Base-by-base conservation (phyloP, 2,797 vertebrate genomes). In the Parauchenoglanis punctatus region DNA sequence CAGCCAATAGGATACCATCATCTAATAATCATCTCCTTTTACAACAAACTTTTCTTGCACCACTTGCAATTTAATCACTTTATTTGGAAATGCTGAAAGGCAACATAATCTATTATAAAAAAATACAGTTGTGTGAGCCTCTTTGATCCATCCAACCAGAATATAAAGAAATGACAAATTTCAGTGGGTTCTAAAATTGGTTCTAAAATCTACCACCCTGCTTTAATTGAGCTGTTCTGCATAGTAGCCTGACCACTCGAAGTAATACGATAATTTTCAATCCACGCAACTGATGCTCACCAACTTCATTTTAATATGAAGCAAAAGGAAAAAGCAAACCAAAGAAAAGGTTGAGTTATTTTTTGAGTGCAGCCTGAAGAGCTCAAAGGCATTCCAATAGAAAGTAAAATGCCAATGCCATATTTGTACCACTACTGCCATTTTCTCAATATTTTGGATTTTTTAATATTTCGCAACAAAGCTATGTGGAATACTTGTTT, bases 1-100 rank as follows among this genome's bases (percentile, higher is more conserved):
- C 92, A 93, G 94, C 94, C 95, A 93, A 94, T 17, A 86, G 49
- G 65, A 85, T 52, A 15, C 13, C 12, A 87, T 85, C 56, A 81
- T 49, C 25, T 80, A 63, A 87, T 31, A 84, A 58, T 59, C 25
- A 70, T 84, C 87, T 91, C 78, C 87, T 89, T 75, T 67, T 88
- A 87, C 88, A 88, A 44, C 84, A 68, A 85, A 68, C 73, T 78
- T 54, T 72, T 52, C 40, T 68, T 83, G 58, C 44, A 23, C 78
- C 75, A 59, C 81, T 65, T 81, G 68, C 78, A 72, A 73, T 85
- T n/a, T 85, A 77, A 58, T 59, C n/a, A 20, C 17, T 68, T 83
- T 61, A 80, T n/a, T 20, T 1, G 46, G 23, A 46, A 35, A n/a
- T 56, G 28, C 23, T 56, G 18, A 70, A 65, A 61, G 44, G 23